Percentiles rank a stretch among this genome's conserved stretches.
phyloP scores from a whole-genome alignment of 2,797 vertebrate species.

The Rhabdomys pumilio region DNA sequence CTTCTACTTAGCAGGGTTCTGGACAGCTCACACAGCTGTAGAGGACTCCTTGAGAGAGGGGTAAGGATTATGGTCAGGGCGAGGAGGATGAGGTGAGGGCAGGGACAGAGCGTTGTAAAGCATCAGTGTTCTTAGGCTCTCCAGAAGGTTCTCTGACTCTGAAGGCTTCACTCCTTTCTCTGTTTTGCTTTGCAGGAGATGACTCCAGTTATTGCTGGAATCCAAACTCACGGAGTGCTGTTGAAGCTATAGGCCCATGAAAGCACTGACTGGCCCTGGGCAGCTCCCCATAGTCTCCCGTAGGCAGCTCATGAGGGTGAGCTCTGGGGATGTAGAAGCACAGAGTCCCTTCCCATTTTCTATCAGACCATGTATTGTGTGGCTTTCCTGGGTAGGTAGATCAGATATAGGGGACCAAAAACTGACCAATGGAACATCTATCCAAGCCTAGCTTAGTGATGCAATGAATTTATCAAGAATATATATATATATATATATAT shows the following conservation, averaged over 20 bases:
- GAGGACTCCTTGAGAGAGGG: not conserved
- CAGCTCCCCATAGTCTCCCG: not conserved
- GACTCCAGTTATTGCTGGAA: not conserved
- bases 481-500: not conserved
- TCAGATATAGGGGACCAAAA: not conserved
- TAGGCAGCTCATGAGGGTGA: not conserved
- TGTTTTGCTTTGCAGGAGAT: not conserved
- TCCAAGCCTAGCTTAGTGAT: not conserved
- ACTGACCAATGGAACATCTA: not conserved
- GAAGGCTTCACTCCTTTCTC: not conserved
- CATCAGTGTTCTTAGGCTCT: not conserved
- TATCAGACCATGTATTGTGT: not conserved
- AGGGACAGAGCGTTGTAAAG: not conserved
- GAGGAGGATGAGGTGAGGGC: not conserved
- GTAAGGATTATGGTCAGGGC: not conserved
- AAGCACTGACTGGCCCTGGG: not conserved
- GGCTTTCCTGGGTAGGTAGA: not conserved
- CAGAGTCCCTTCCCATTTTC: not conserved
- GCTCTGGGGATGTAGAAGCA: not conserved
- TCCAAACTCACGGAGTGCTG: not conserved
- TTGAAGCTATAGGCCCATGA: not conserved
- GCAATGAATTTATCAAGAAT: not conserved
- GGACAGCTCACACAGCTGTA: not conserved
- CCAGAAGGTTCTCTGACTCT: not conserved
- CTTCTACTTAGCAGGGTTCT: not conserved